A percentile compares a stretch with the other conserved stretches of the same genome.
Conservation (phyloP, 1,140 invertebrate genomes). For the Atta texana region DNA sequence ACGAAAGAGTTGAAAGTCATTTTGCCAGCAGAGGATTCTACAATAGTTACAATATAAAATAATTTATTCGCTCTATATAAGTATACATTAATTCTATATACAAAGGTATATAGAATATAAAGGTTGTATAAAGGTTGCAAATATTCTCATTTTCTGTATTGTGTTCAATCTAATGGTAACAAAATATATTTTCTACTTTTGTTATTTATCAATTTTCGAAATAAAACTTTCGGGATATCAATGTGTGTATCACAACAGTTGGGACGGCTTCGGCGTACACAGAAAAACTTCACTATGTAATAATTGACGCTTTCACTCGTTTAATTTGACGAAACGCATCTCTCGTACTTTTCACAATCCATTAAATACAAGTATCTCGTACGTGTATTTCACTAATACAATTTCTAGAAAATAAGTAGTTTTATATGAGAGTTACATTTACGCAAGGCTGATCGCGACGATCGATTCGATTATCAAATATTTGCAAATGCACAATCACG, state of each 20-base stretch:
- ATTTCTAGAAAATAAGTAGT: neutral
- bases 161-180: too few species aligned
- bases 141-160: too few species aligned
- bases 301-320: slow-evolving; percentile 37
- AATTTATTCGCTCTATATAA: too few species aligned
- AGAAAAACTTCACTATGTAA: slow-evolving; percentile 10
- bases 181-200: neutral
- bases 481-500: neutral
- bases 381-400: neutral
- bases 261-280: neutral
- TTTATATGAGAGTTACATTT: neutral
- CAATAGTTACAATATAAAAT: too few species aligned
- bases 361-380: neutral
- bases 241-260: neutral
- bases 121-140: too few species aligned
- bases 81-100: too few species aligned
- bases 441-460: neutral
- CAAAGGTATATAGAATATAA: too few species aligned
- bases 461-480: neutral
- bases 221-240: neutral
- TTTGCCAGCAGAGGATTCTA: too few species aligned
- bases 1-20: too few species aligned
- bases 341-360: slow-evolving; percentile 4
- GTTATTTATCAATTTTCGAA: neutral
- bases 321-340: slow-evolving; percentile 34